Evolutionary conservation across 2,113 vertebrate genomes (phyloP), one percentile per base, ranked within the genome.

Genomic region (Bubalus kerabau): DNA sequence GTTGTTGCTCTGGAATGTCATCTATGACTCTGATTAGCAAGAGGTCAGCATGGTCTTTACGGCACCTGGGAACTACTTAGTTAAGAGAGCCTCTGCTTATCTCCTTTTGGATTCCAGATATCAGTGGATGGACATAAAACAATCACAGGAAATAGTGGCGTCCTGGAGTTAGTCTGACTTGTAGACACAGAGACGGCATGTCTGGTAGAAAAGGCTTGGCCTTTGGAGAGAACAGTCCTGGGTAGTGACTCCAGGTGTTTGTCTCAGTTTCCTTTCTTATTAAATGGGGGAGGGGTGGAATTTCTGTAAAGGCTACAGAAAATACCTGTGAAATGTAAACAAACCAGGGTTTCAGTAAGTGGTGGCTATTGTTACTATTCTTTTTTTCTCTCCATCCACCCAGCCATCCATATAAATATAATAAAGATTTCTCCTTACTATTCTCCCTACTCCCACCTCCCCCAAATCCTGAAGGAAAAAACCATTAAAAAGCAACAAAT

Each of bases 401-500:
- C 48, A 48, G 48, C 2, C 21, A 14, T 30, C 3, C 10, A 6
- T 26, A 59, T 43, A 56, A 85, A 52, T 52, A 52, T 52, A 52
- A 52, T 52, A 52, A 52, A 16, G 52, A 52, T 52, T 16, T 52
- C 52, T 96, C 4, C 50, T 87, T 46, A 43, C 7, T 28, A 26
- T 17, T 62, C 71, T 7, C 2, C 9, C 16, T 19, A 67, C 4
- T 7, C n/a, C 14, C 2, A 54, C 1, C 2, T 16, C 7, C 11
- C 36, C 21, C 2, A 56, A 87, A 80, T 21, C 5, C 50, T 71
- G 32, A 15, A 80, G 67, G 1, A 9, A 92, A 92, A 91, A 81
- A 36, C 50, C n/a, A 59, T 62, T 46, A 48, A 89, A n/a, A 21
- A 84, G 12, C 10, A 46, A 28, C 9, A 32, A 59, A 26, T 26